A percentile compares a stretch with the other conserved stretches of the same genome.
Evolutionary conservation across 2,888 invertebrate species (phyloP).

Genomic region (Nephrotoma flavescens): DNA sequence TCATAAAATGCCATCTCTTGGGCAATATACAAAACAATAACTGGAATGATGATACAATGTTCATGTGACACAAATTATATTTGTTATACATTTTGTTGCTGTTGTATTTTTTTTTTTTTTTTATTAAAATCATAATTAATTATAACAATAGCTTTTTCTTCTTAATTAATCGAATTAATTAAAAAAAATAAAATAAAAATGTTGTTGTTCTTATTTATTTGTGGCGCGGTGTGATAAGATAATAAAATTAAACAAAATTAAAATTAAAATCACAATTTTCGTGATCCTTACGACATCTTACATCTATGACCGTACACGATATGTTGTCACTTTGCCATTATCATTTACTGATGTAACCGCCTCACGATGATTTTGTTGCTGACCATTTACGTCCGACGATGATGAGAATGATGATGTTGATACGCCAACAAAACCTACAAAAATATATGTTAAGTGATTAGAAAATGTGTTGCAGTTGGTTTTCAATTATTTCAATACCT

Average conservation of each 20-base stretch:
- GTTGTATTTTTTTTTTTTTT: not conserved
- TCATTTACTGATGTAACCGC: conserved; percentile 54
- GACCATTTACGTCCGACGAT: conserved; percentile 44
- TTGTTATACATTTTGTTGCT: not conserved
- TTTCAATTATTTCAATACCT: conserved; percentile 12
- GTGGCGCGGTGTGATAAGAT: not conserved
- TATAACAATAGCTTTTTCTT: not conserved
- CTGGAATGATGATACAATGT: not conserved
- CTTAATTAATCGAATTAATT: not conserved
- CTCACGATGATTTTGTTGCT: conserved; percentile 36
- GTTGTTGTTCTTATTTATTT: not conserved
- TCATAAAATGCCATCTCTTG: too few species aligned
- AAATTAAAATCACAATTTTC: not conserved
- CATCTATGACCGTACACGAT: conserved; percentile 18
- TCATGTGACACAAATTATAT: not conserved
- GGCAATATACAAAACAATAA: too few species aligned
- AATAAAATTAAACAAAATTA: not conserved
- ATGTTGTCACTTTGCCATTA: conserved; percentile 54
- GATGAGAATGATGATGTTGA: conserved; percentile 48
- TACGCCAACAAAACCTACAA: conserved; percentile 33
- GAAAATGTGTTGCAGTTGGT: conserved; percentile 8
- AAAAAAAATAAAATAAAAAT: not conserved
- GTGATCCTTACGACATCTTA: not conserved
- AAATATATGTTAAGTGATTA: too few species aligned
- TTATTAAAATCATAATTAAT: not conserved